A percentile compares a stretch with the other conserved stretches of the same genome.
Conservation (phyloP, 2,113 vertebrate species). For the Gadus chalcogrammus region DNA sequence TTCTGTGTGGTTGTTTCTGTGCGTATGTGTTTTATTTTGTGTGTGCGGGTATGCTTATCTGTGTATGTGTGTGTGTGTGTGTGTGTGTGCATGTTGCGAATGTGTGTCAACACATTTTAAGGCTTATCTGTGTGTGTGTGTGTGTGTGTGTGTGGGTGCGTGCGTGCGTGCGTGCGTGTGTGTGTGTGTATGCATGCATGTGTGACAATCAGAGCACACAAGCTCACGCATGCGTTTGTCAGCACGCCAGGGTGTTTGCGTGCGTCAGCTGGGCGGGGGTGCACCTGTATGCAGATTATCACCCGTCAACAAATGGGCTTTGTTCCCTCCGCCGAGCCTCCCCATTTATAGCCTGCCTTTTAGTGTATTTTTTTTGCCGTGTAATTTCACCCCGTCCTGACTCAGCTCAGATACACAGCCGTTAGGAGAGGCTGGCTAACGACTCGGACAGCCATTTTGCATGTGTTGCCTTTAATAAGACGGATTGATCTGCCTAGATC, state of each 20-base stretch:
- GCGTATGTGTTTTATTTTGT: conserved; percentile 12
- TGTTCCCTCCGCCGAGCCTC: too few relatives aligned
- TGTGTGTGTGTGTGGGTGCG: conserved; percentile 16
- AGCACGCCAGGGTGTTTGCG: neutral
- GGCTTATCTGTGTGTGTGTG: conserved; percentile 3
- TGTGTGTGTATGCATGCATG: too few relatives aligned
- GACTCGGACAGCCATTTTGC: too few relatives aligned
- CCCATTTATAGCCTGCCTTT: too few relatives aligned
- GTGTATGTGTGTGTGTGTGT: conserved; percentile 2
- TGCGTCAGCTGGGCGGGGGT: neutral
- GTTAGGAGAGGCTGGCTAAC: too few relatives aligned
- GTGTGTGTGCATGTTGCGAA: conserved; percentile 5
- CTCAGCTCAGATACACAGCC: too few relatives aligned
- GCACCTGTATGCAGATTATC: neutral
- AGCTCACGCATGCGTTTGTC: neutral
- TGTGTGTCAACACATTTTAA: conserved; percentile 1
- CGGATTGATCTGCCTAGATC: too few relatives aligned
- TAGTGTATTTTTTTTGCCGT: too few relatives aligned
- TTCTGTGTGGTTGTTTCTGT: conserved; percentile 24
- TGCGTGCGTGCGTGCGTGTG: conserved; percentile 16
- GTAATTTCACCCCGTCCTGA: too few relatives aligned
- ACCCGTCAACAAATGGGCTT: neutral
- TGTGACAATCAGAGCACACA: neutral
- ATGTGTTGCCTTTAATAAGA: too few relatives aligned
- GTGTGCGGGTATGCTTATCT: neutral